Evolutionary conservation across 2,113 vertebrate species (phyloP).

Genomic region (Rhadina sibilatrix): DNA sequence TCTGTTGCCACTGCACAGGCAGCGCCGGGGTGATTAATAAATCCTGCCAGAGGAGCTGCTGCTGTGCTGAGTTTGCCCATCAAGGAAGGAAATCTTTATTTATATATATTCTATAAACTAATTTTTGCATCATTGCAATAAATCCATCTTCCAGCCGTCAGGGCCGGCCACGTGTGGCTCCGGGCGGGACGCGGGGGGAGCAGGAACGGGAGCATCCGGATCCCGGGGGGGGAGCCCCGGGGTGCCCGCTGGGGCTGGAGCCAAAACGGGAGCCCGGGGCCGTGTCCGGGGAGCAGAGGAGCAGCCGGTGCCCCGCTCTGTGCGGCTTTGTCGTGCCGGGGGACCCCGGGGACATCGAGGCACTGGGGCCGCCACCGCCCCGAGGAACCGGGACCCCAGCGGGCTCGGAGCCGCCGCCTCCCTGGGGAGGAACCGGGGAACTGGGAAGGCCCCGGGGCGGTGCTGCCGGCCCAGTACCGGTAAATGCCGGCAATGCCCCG

Average conservation of each 20-base stretch:
- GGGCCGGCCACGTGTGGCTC: background rate
- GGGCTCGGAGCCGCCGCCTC: background rate
- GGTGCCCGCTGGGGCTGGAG: background rate
- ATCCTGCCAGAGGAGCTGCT: constrained; percentile 35
- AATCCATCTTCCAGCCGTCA: constrained; percentile 53
- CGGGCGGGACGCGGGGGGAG: background rate
- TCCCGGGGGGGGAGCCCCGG: no score
- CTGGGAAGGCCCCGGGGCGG: background rate
- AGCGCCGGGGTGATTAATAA: background rate
- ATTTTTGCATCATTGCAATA: constrained; percentile 63
- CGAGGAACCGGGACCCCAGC: accelerated
- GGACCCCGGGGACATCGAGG: background rate
- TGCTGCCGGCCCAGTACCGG: background rate
- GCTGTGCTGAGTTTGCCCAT: constrained; percentile 48
- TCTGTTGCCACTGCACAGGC: background rate
- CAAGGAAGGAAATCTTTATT: constrained; percentile 66
- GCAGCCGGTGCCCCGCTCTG: background rate
- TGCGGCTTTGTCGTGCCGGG: accelerated
- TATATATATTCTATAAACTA: constrained; percentile 64
- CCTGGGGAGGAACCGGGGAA: background rate
- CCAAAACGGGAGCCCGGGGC: background rate
- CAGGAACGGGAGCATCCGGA: background rate
- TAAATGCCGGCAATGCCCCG: background rate
- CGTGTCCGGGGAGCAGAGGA: background rate
- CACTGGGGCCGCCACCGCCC: accelerated